Evolutionary conservation across 2,797 vertebrate genomes (phyloP), one percentile per base, ranked within the genome.

Genomic region (Champsocephalus gunnari): DNA sequence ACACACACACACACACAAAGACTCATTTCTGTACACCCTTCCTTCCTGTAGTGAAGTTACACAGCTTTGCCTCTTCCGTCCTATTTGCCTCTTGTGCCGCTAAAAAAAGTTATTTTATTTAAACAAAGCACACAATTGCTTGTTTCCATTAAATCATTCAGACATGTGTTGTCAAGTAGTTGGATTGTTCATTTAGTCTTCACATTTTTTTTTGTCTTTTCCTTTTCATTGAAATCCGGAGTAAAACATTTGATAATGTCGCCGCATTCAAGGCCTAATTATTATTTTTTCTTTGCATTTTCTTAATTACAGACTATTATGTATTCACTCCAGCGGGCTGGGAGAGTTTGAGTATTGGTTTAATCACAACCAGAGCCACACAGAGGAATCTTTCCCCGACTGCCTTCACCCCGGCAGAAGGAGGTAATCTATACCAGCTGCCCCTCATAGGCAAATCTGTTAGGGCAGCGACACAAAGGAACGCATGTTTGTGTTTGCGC

Each of bases 401-500:
- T 7, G 61, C 63, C 60, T 73, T 80, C 73, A 76, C 16, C 66
- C 41, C 41, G 2, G 63, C 88, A 85, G 78, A 81, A 50, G 75
- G 81, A 86, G 71, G 83, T 87, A 82, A 92, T 90, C 86, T 64
- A 81, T 87, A 88, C 74, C 77, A 72, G 79, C 75, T 32, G 69
- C 83, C 82, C 72, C 83, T 83, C 68, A 79, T 68, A 74, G 87
- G 82, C 81, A 85, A 82, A 85, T 89, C 74, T 85, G 86, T 87
- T 63, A 50, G 88, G 87, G 83, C 79, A 77, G 85, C 59, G 56
- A 77, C 86, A 87, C 86, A 88, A 91, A 91, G 87, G 77, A 91
- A 91, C 88, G 90, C 79, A 32, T 90, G 85, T 89, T 91, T 92
- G 84, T 91, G 87, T 90, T 89, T 88, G 88, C 87, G 83, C 83